Base-by-base conservation (phyloP, 2,888 invertebrate genomes). In the Sialis fuliginosa region DNA sequence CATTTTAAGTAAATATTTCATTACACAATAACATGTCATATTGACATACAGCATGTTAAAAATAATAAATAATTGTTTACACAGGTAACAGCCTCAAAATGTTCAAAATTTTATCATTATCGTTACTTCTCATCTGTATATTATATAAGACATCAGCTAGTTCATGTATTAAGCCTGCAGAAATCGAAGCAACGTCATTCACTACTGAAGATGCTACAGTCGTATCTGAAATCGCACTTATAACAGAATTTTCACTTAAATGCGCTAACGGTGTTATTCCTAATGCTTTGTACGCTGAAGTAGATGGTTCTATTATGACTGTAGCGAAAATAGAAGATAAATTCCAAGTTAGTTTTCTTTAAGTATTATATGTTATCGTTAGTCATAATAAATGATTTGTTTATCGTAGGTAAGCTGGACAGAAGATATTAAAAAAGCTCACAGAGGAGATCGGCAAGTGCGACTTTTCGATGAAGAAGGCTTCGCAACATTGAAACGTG, bases 161-260 rank as follows among this genome's bases (percentile, higher is more conserved):
- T 22, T 22, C 22, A 22, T 77, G 77, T 60, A 61, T 63, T 51
- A 79, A 76, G 56, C 79, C 80, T 5, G 44, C 80, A 6, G 72
- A 81, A 68, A 77, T 83, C 8, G 73, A 76, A 48, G 77, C 86
- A n/a, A 76, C 77, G 46, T 79, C 83, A 0, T 95, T 92, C 65
- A 90, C 92, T 42, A 93, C 93, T 12, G 77, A 82, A 63, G 96
- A 97, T 70, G 90, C 89, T 0, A 89, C 92, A 43, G 79, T 95
- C 51, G 80, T 96, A 8, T 82, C 85, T 52, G 84, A 78, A 61
- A 86, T 95, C 54, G 93, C 91, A 1, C 90, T 88, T 65, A 83
- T 96, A 56, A 80, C 86, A 9, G 91, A 95, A 65, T 93, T 96
- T 67, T 73, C 79, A 7, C 68, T 96, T 40, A 79, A 81, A 60